Evolutionary conservation across 2,113 vertebrate species (phyloP), one percentile per base, ranked within the genome.

Genomic region (Geococcyx californianus): DNA sequence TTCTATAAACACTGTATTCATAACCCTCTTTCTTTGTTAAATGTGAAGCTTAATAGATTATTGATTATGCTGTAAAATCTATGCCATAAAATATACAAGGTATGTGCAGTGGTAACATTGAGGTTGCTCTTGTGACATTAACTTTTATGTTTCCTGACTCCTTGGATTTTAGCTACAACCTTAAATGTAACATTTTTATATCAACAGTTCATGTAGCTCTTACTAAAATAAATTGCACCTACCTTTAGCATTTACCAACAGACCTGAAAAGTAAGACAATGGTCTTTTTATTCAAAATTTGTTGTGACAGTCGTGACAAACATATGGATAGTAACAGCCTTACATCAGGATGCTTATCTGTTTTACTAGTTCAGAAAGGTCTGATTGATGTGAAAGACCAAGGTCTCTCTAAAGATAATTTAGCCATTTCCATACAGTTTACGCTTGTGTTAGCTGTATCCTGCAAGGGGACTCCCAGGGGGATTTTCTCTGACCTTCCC

Each of bases 341-440:
- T 96, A 88, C 84, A 97, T 95, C 97, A 97, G 97, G 96, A 97
- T 97, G 95, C 97, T 98, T 97, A 96, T 98, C 97, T 98, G 97
- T 97, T 98, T 98, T 97, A 98, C 97, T 97, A 98, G 97, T 98
- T 98, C 96, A 97, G 96, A 94, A 94, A 94, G 93, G 90, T 93
- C 97, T 98, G 98, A 98, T 98, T 98, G 98, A 98, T 98, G 98
- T 54, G 91, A 97, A 97, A 98, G 97, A 97, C 97, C 97, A 98
- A 97, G 97, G 98, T 98, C 96, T 97, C 97, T 97, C 95, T 97
- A 97, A 98, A 97, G 98, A 98, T 98, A 98, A 98, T 98, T 98
- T 98, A 98, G 98, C 97, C 97, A 98, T 98, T 98, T 98, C 98
- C 98, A 98, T 98, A 98, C 97, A 98, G 98, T 98, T 98, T 98